Conservation (phyloP, 2,888 invertebrate genomes). For the Temnothorax unifasciatus region DNA sequence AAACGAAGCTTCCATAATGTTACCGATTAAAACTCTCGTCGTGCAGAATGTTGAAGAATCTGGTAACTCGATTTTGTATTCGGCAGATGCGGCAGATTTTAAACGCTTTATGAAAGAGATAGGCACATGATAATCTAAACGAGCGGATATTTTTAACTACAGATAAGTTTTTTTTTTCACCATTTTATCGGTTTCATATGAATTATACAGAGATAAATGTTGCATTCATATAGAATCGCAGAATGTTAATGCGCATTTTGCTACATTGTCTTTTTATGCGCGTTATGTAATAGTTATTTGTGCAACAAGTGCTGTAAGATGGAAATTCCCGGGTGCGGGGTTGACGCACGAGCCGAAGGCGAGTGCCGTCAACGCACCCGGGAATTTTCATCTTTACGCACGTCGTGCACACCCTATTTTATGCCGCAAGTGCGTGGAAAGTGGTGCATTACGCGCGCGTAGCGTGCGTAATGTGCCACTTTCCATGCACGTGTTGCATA, state of each 20-base stretch:
- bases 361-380: too few relatives aligned
- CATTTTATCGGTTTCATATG: slow-evolving; percentile 6
- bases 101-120: slow-evolving; percentile 12
- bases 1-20: slow-evolving; percentile 39
- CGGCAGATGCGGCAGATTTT: not conserved
- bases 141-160: not conserved
- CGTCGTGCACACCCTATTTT: too few relatives aligned
- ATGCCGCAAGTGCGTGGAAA: too few relatives aligned
- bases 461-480: too few relatives aligned
- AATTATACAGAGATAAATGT: slow-evolving; percentile 19
- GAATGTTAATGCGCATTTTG: slow-evolving; percentile 19
- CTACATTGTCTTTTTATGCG: not conserved
- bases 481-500: too few relatives aligned
- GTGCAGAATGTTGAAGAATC: not conserved
- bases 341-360: too few relatives aligned
- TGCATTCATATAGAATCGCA: not conserved
- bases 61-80: slow-evolving; percentile 4
- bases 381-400: too few relatives aligned
- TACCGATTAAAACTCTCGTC: not conserved
- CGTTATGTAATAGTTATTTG: too few relatives aligned
- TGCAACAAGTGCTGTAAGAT: too few relatives aligned
- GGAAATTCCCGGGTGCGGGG: too few relatives aligned
- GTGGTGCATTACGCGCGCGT: too few relatives aligned
- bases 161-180: not conserved
- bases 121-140: not conserved